A percentile compares a stretch with the other conserved stretches of the same genome.
Conservation (phyloP, 1,140 invertebrate genomes). For the Polypedilum pembai region DNA sequence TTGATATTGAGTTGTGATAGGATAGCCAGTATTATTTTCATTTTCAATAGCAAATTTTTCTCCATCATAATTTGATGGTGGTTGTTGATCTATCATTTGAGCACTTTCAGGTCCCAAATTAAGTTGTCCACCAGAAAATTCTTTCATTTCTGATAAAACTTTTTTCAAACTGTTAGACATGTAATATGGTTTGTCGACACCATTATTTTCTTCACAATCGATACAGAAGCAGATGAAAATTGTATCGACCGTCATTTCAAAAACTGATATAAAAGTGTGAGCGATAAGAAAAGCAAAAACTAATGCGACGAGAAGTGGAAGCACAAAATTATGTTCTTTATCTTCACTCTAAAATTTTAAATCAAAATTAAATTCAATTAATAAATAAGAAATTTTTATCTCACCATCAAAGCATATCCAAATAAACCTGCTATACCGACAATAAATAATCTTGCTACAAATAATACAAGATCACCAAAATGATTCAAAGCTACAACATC, state of each 20-base stretch:
- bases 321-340: too few species aligned
- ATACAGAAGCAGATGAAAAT: slow-evolving; percentile 81
- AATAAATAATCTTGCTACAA: slow-evolving; percentile 64
- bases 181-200: slow-evolving; percentile 59
- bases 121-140: not conserved
- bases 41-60: too few species aligned
- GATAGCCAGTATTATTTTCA: too few species aligned
- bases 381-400: not conserved
- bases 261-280: slow-evolving; percentile 68
- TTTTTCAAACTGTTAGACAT: slow-evolving; percentile 69
- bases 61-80: too few species aligned
- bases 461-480: slow-evolving; percentile 34
- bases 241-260: slow-evolving; percentile 74
- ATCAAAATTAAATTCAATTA: too few species aligned
- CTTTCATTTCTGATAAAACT: not conserved
- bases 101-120: not conserved
- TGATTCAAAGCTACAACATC: not conserved
- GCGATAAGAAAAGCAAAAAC: slow-evolving; percentile 64
- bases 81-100: too few species aligned
- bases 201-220: slow-evolving; percentile 66
- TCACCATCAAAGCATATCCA: slow-evolving; percentile 55
- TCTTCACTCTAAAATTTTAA: too few species aligned
- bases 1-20: too few species aligned
- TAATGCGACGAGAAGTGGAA: slow-evolving; percentile 50
- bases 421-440: slow-evolving; percentile 55